Evolutionary conservation across 2,888 invertebrate genomes (phyloP), one percentile per base, ranked within the genome.

Genomic region (Cheilosia impressa): DNA sequence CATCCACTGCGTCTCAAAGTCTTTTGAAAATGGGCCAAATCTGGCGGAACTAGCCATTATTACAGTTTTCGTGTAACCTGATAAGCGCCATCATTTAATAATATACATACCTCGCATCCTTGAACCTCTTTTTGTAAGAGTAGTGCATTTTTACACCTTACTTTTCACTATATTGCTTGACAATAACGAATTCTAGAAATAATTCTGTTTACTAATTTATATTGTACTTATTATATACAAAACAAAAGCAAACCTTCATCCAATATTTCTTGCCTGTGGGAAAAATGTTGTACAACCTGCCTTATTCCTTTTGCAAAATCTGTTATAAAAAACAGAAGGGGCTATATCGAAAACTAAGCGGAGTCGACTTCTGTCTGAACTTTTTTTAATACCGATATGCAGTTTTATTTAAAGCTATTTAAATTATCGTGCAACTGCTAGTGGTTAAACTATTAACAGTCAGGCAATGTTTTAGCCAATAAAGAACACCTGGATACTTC

Each of bases 191-290:
- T n/a, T n/a, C n/a, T n/a, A n/a, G n/a, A n/a, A n/a, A n/a, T n/a
- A n/a, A n/a, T n/a, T n/a, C n/a, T n/a, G n/a, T n/a, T n/a, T n/a
- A n/a, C n/a, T n/a, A n/a, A n/a, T n/a, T 22, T 22, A 1, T 22
- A 2, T 22, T 22, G 22, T 2, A 75, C 45, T 31, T 65, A 65
- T 75, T 65, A 55, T 65, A 75, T 47, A 65, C 65, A 31, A 47
- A 65, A 38, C 6, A 60, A 60, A 2, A 10, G 13, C 13, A 34
- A 43, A 60, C 43, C 43, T 43, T 43, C 43, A 60, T 60, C 27
- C 45, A 15, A 60, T 24, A 41, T 22, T 60, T 45, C 15, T 60
- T 15, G 60, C 27, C 24, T 27, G 7, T 19, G 60, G 43, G 38
- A 60, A 27, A 45, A 60, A 9, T 45, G 19, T 24, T 15, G 4